phyloP scores from a whole-genome alignment of 2,797 vertebrate genomes.

The Poeciliopsis infans region DNA sequence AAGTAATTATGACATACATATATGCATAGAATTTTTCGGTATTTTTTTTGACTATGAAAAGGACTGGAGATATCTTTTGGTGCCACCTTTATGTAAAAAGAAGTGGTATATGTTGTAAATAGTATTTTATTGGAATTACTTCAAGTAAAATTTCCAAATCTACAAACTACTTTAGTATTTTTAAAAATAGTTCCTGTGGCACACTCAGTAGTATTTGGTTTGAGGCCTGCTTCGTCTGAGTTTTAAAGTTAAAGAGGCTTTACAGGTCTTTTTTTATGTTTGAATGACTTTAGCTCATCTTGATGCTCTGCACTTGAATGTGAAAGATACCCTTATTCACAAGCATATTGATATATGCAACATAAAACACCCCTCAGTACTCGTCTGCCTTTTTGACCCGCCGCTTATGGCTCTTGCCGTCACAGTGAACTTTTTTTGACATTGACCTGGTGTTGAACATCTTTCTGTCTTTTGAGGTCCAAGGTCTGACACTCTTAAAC shows the following conservation, averaged over 20 bases:
- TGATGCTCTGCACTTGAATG: neutral
- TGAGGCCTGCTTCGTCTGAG: neutral
- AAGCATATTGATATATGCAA: neutral
- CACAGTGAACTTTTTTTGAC: conserved; percentile 33
- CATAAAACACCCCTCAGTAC: conserved; percentile 19
- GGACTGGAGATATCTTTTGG: conserved; percentile 58
- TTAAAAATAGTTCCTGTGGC: neutral
- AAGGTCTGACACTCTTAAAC: conserved; percentile 54
- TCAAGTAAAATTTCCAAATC: neutral
- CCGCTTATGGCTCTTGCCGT: conserved; percentile 18
- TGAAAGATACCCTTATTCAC: neutral
- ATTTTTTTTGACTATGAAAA: conserved; percentile 60
- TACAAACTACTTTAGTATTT: neutral
- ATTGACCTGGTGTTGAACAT: conserved; percentile 56
- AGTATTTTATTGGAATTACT: neutral
- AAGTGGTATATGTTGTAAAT: neutral
- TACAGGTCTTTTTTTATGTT: neutral
- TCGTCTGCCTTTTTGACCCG: conserved; percentile 12
- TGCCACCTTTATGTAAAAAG: conserved; percentile 22
- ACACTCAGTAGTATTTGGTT: neutral
- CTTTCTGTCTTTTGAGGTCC: conserved; percentile 55
- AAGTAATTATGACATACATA: conserved; percentile 84
- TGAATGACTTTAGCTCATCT: neutral
- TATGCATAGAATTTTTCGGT: conserved; percentile 71
- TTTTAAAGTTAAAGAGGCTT: neutral